phyloP scores from a whole-genome alignment of 2,797 vertebrate species.

The Hapalemur alaotrensis region DNA sequence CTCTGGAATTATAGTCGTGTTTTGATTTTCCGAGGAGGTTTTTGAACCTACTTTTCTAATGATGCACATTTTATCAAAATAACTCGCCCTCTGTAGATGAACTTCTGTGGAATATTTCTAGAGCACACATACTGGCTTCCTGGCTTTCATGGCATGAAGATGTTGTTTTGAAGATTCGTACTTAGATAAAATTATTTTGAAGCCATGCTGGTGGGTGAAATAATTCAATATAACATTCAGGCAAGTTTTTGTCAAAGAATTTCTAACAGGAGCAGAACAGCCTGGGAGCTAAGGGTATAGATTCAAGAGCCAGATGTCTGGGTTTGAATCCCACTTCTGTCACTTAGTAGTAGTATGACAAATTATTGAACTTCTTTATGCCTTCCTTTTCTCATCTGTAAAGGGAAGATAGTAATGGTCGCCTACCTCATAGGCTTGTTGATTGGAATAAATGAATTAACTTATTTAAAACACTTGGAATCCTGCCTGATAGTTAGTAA shows the following conservation, averaged over 20 bases:
- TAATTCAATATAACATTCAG: not conserved
- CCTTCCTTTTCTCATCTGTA: not conserved
- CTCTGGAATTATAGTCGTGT: not conserved
- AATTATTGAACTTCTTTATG: not conserved
- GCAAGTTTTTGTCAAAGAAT: not conserved
- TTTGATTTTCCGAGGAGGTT: not conserved
- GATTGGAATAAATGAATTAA: not conserved
- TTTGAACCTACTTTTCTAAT: not conserved
- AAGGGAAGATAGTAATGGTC: not conserved
- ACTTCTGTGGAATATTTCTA: not conserved
- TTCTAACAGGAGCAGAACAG: not conserved
- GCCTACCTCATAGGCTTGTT: not conserved
- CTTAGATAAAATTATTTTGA: conserved; percentile 53
- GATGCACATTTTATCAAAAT: not conserved
- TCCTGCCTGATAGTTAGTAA: not conserved
- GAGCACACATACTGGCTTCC: not conserved
- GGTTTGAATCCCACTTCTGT: not conserved
- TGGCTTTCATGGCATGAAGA: not conserved
- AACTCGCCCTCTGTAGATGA: not conserved
- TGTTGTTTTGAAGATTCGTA: conserved; percentile 5
- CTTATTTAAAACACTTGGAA: conserved; percentile 32
- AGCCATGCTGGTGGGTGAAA: not conserved
- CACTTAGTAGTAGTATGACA: not conserved
- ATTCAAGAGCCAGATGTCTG: not conserved
- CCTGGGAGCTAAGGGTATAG: not conserved